phyloP scores from a whole-genome alignment of 2,113 vertebrate genomes.

The Phoxinus phoxinus region DNA sequence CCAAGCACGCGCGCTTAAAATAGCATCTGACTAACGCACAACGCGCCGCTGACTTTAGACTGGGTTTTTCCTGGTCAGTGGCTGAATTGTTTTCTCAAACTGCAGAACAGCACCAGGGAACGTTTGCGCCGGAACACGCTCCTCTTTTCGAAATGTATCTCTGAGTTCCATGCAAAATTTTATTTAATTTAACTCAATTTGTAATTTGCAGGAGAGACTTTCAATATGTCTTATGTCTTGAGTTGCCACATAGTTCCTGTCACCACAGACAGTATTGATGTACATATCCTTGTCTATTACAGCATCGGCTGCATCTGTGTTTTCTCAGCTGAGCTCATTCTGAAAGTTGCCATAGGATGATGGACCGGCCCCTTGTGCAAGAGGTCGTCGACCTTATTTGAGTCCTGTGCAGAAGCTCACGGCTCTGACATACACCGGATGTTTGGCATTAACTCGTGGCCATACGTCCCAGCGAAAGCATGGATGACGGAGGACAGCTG shows the following conservation, averaged over 20 bases:
- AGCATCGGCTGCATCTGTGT: slow-evolving; percentile 63
- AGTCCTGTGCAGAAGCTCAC: slow-evolving; percentile 70
- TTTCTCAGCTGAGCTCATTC: slow-evolving; percentile 76
- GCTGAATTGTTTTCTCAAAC: too few relatives aligned
- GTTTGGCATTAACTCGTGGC: slow-evolving; percentile 72
- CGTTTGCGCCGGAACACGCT: too few relatives aligned
- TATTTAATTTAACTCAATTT: background rate
- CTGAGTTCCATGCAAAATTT: background rate
- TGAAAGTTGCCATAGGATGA: slow-evolving; percentile 23
- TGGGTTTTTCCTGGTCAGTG: too few relatives aligned
- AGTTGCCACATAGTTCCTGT: background rate
- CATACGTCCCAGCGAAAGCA: slow-evolving; percentile 56
- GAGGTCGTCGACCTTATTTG: slow-evolving; percentile 74
- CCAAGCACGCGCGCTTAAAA: too few relatives aligned
- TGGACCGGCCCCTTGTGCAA: slow-evolving; percentile 60
- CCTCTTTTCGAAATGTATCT: too few relatives aligned
- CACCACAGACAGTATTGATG: slow-evolving; percentile 66
- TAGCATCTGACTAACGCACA: too few relatives aligned
- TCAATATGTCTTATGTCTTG: slow-evolving; percentile 39
- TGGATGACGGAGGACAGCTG: slow-evolving; percentile 71
- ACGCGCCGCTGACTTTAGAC: too few relatives aligned
- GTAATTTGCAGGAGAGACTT: background rate
- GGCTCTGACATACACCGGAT: slow-evolving; percentile 73
- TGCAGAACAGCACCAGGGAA: too few relatives aligned
- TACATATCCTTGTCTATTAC: slow-evolving; percentile 64